Evolutionary conservation across 2,888 invertebrate species (phyloP), one percentile per base, ranked within the genome.

Genomic region (Nudaria mundana): DNA sequence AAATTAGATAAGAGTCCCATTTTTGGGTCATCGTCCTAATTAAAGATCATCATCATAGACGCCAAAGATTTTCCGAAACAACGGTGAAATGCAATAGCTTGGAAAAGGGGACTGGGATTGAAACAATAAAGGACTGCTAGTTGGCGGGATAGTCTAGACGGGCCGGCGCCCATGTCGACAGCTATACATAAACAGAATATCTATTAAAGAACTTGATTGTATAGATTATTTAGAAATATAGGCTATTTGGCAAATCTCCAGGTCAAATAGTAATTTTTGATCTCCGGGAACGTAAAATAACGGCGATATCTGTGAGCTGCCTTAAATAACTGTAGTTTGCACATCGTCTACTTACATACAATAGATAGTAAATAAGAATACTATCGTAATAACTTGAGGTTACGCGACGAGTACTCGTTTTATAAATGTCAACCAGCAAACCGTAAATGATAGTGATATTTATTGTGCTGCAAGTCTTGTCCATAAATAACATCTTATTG

Each of bases 141-240:
- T 64, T 71, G 61, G 54, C 59, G 62, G 65, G 69, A 65, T 67
- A 66, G 76, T 71, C 77, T 73, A 81, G 81, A 77, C 85, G 57
- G 48, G 41, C 45, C 48, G 85, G 78, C 83, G 85, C 73, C 81
- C 51, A 40, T 56, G 56, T 60, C 53, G 58, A 53, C 55, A 30
- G 44, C 64, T 66, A 76, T 76, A 77, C 75, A 76, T 73, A 73
- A 66, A 41, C 33, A 20, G 44, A 63, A 64, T 45, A 56, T 53
- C 57, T 66, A 68, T 67, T 70, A 68, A 53, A 56, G 44, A 45
- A 34, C 31, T 24, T 28, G 4, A 1, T 15, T 24, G 15, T 24
- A 7, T 16, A 43, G 58, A 53, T 47, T 52, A 48, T 57, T 64
- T 62, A 50, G 40, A 52, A 52, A 38, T 44, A 53, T 44, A 62